Evolutionary conservation across 2,888 invertebrate genomes (phyloP), one percentile per base, ranked within the genome.

Genomic region (Schizaphis graminum): DNA sequence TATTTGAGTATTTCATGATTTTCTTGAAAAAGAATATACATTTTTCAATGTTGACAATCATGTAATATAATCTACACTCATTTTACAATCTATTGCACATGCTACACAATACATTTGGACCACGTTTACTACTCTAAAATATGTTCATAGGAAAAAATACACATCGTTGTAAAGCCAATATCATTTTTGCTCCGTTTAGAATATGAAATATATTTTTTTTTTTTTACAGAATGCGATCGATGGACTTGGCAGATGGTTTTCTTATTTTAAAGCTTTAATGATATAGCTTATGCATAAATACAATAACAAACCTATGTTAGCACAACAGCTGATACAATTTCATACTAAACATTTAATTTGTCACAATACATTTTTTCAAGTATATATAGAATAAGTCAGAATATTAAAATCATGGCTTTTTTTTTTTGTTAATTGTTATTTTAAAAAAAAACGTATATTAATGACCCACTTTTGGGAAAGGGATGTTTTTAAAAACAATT

Each of bases 1-100:
- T 28, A 21, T 56, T 89, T 24, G 26, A 11, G 8, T 2, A 49
- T 49, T 77, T 67, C 24, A 0, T 4, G 47, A 89, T 89, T 13
- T 89, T 47, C 61, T 44, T 44, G 44, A 44, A 44, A 89, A 57
- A 61, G 49, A 67, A 28, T 67, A 67, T 28, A 44, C 16, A 89
- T n/a, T 41, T 35, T 77, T 53, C 24, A 26, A 49, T 77, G 35
- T 49, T 91, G 67, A 91, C 91, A 77, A 89, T 87, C 56, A 8
- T 77, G 4, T n/a, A 13, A 44, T 89, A 61, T 77, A 91, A 91
- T 91, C 4, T 41, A 91, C 44, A 44, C 85, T 91, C 28, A n/a
- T 53, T 91, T 84, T 91, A 28, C 49, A 91, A 91, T 91, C 84
- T 49, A 56, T 56, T 84, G 44, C 91, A 91, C 56, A 85, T 91